These are phyloP conservation scores for Drosophila anceps DNA, from an alignment of 2,888 invertebrate genomes.

Conservation along the genomic window DNA sequence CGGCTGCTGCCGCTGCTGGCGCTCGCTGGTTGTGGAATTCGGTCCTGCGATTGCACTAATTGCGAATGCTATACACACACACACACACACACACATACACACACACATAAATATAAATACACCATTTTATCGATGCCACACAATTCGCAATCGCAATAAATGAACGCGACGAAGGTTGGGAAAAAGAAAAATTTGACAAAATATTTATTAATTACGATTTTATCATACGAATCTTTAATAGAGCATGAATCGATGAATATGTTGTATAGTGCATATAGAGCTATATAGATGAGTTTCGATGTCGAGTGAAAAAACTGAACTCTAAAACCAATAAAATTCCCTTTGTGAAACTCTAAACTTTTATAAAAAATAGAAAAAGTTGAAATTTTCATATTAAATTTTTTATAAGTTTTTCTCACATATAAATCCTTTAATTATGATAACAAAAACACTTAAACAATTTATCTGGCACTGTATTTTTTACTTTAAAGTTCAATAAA, in stretches of 20 bases:
- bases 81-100: constrained; percentile 1
- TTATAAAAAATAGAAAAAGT: not conserved
- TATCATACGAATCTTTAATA: constrained; percentile 38
- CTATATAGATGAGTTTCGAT: not conserved
- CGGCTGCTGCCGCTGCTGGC: constrained; percentile 85
- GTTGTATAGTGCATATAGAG: not conserved
- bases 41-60: constrained; percentile 84
- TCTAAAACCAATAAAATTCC: not conserved
- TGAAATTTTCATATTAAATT: not conserved
- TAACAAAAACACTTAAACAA: not conserved
- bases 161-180: constrained; percentile 7
- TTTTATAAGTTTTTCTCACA: not conserved
- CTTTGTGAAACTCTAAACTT: no score
- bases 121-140: constrained; percentile 13
- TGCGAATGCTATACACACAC: constrained; percentile 80
- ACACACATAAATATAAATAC: not conserved
- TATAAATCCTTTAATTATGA: not conserved
- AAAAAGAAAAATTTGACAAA: constrained; percentile 53
- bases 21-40: constrained; percentile 83
- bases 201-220: constrained; percentile 59
- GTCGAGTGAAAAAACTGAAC: not conserved
- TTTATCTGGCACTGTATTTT: not conserved
- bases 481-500: not conserved
- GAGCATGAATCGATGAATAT: not conserved
- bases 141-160: constrained; percentile 23